A percentile compares a stretch with the other conserved stretches of the same genome.
Evolutionary conservation across 2,113 vertebrate genomes (phyloP).

Genomic region (Lagenorhynchus albirostris): DNA sequence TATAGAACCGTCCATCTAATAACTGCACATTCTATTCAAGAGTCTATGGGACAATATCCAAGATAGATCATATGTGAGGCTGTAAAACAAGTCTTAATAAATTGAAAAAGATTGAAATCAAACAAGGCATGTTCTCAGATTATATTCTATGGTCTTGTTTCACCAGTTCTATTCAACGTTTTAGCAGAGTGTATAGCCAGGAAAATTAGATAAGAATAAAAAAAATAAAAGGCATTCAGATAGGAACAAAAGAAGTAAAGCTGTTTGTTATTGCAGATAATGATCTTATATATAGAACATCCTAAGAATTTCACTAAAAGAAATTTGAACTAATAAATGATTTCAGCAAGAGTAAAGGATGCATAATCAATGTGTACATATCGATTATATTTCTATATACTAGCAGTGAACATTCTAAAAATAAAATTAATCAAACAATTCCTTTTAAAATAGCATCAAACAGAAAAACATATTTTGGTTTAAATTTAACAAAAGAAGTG

Average conservation of each 20-base stretch:
- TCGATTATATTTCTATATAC: background rate
- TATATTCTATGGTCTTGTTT: background rate
- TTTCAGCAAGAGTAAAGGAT: background rate
- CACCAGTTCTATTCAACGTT: background rate
- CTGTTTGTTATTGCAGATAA: background rate
- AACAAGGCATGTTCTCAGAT: background rate
- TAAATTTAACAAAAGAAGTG: background rate
- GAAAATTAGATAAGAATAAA: background rate
- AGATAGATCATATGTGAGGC: background rate
- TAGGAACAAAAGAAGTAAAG: background rate
- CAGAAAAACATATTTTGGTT: background rate
- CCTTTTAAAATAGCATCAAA: background rate
- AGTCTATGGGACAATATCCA: background rate
- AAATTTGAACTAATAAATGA: background rate
- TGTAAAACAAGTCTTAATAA: background rate
- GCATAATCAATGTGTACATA: background rate
- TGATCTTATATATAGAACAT: background rate
- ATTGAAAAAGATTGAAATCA: background rate
- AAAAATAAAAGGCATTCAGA: background rate
- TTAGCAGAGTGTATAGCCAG: background rate
- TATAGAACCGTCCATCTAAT: background rate
- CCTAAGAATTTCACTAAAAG: background rate
- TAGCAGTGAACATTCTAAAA: background rate
- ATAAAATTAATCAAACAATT: background rate
- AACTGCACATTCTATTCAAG: background rate